A percentile compares a stretch with the other conserved stretches of the same genome.
Conservation (phyloP, 2,797 vertebrate genomes). For the Sebastiscus albofasciatus region DNA sequence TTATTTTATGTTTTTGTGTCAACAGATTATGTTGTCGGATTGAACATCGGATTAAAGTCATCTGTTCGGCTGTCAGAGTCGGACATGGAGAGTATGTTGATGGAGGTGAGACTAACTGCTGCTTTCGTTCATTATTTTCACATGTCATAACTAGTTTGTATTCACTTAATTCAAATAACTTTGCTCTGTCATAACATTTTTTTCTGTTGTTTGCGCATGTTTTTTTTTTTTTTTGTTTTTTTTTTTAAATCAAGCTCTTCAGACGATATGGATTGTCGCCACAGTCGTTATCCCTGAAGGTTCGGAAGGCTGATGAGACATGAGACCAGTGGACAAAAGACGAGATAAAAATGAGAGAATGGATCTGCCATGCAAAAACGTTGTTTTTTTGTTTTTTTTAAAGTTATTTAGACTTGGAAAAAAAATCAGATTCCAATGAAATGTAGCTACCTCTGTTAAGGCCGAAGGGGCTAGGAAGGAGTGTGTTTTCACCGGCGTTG, state of each 20-base stretch:
- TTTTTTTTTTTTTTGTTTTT: not conserved
- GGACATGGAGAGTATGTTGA: not conserved
- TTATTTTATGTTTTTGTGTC: not conserved
- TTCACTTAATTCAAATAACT: not conserved
- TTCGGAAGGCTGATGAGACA: not conserved
- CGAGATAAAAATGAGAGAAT: not conserved
- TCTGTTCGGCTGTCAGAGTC: not conserved
- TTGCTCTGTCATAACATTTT: not conserved
- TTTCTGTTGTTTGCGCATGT: not conserved
- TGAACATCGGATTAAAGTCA: slow-evolving; percentile 1
- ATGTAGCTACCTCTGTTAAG: not conserved
- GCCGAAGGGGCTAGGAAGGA: too few species aligned
- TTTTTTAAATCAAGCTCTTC: slow-evolving; percentile 17
- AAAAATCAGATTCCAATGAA: not conserved
- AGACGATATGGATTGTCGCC: not conserved
- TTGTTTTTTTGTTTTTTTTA: not conserved
- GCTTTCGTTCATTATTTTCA: not conserved
- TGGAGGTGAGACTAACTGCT: slow-evolving; percentile 27
- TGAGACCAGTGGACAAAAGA: not conserved
- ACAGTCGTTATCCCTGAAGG: not conserved
- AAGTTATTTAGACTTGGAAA: not conserved
- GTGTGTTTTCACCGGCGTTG: too few species aligned
- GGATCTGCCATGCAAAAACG: not conserved
- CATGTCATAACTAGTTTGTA: not conserved
- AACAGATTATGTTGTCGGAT: slow-evolving; percentile 34